phyloP scores from a whole-genome alignment of 2,888 invertebrate species.

The Colostygia pectinataria region DNA sequence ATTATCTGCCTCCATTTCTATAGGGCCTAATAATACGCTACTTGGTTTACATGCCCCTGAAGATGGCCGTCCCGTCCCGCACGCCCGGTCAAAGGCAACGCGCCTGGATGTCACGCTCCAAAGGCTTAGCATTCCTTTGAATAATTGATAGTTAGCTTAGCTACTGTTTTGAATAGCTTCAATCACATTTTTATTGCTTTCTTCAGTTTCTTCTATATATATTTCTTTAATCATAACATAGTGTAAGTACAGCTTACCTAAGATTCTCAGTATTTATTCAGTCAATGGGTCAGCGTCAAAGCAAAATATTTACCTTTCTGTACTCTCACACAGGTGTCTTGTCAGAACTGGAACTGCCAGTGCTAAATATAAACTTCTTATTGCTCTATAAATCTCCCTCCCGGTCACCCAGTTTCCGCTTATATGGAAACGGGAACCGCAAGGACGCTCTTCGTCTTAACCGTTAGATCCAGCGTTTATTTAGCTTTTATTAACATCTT shows the following conservation, averaged over 20 bases:
- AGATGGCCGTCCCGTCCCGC: constrained; percentile 33
- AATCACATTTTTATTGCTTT: constrained; percentile 5
- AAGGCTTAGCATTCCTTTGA: constrained; percentile 14
- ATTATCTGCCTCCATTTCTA: constrained; percentile 49
- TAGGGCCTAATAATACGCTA: constrained; percentile 43
- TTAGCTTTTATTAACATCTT: constrained; percentile 7
- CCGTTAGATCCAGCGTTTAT: constrained; percentile 20
- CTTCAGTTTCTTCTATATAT: too few relatives aligned
- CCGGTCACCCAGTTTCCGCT: constrained; percentile 65
- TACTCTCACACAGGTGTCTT: constrained; percentile 30
- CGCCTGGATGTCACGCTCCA: constrained; percentile 25
- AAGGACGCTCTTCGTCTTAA: constrained; percentile 45
- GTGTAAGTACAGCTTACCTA: background rate
- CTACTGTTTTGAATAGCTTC: constrained; percentile 1
- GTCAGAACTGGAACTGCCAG: background rate
- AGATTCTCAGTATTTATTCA: constrained; percentile 8
- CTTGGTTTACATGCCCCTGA: constrained; percentile 38
- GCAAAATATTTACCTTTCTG: constrained; percentile 39
- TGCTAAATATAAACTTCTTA: constrained; percentile 61
- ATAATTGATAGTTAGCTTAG: constrained; percentile 15
- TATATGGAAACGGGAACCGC: constrained; percentile 56
- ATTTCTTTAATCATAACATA: background rate
- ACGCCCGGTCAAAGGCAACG: constrained; percentile 17
- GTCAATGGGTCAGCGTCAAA: constrained; percentile 22
- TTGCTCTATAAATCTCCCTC: constrained; percentile 60